These are phyloP conservation scores for Perdita meconis DNA, from an alignment of 2,888 invertebrate species.

Conservation along the genomic window DNA sequence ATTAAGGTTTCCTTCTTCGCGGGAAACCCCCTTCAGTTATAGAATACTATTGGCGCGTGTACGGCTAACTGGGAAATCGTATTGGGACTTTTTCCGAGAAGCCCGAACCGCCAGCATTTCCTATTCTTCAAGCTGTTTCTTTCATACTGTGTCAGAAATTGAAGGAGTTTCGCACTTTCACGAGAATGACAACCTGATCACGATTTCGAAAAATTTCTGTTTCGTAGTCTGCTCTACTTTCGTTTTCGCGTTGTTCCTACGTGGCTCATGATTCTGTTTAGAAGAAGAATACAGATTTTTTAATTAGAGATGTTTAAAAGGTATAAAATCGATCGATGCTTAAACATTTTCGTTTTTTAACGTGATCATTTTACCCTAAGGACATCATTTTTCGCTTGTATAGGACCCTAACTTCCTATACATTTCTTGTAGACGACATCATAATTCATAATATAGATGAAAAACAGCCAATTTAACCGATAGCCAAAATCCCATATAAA, in stretches of 20 bases:
- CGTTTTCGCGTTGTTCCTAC: too few species aligned
- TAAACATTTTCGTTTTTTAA: too few species aligned
- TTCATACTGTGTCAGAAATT: slow-evolving; percentile 34
- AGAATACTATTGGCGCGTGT: slow-evolving; percentile 23
- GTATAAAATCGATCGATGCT: too few species aligned
- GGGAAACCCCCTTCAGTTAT: slow-evolving; percentile 36
- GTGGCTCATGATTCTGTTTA: background rate
- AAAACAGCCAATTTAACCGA: too few species aligned
- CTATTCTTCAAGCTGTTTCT: slow-evolving; percentile 47
- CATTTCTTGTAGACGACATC: too few species aligned
- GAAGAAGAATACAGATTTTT: too few species aligned
- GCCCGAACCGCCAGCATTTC: slow-evolving; percentile 40
- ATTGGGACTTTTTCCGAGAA: slow-evolving; percentile 32
- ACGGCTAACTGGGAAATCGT: slow-evolving; percentile 56
- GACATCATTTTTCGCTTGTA: too few species aligned
- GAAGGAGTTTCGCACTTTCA: slow-evolving; percentile 39
- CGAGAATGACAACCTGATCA: background rate
- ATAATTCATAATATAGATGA: too few species aligned
- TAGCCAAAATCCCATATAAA: too few species aligned
- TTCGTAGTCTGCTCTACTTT: background rate
- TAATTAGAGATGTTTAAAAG: too few species aligned
- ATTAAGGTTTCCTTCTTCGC: slow-evolving; percentile 37
- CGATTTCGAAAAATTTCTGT: background rate
- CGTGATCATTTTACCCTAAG: too few species aligned
- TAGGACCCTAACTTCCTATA: too few species aligned